Evolutionary conservation across 2,888 invertebrate species (phyloP).

Genomic region (Dicranocentrus wangi): DNA sequence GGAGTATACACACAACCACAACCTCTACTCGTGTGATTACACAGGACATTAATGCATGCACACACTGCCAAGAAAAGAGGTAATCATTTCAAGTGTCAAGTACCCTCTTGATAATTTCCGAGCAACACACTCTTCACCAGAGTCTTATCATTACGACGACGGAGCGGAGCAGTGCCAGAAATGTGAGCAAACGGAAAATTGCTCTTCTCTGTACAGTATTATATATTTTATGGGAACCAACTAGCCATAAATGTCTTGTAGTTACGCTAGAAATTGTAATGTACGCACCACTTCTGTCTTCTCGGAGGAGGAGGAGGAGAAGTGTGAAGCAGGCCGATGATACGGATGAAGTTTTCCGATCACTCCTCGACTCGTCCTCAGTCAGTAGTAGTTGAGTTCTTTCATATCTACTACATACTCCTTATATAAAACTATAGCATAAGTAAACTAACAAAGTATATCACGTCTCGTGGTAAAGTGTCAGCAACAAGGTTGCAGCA

Average conservation of each 20-base stretch:
- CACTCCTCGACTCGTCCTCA: neutral
- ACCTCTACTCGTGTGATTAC: too few species aligned
- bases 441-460: conserved; percentile 25
- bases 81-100: conserved; percentile 60
- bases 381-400: neutral
- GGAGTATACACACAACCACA: too few species aligned
- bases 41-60: conserved; percentile 40
- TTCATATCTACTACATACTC: neutral
- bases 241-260: conserved; percentile 50
- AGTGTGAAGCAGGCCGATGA: conserved; percentile 56
- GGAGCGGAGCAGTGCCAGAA: neutral
- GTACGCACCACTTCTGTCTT: conserved; percentile 37
- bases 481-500: conserved; percentile 24
- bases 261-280: conserved; percentile 47
- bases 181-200: too few species aligned
- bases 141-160: conserved; percentile 10
- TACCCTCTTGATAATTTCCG: conserved; percentile 54
- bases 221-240: conserved; percentile 7
- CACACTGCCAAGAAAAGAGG: conserved; percentile 39
- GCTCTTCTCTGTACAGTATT: neutral
- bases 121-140: conserved; percentile 2
- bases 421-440: neutral
- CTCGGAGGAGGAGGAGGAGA: conserved; percentile 26
- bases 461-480: neutral
- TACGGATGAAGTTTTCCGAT: conserved; percentile 28